Evolutionary conservation across 2,797 vertebrate species (phyloP).

Genomic region (Myripristis jacobus): DNA sequence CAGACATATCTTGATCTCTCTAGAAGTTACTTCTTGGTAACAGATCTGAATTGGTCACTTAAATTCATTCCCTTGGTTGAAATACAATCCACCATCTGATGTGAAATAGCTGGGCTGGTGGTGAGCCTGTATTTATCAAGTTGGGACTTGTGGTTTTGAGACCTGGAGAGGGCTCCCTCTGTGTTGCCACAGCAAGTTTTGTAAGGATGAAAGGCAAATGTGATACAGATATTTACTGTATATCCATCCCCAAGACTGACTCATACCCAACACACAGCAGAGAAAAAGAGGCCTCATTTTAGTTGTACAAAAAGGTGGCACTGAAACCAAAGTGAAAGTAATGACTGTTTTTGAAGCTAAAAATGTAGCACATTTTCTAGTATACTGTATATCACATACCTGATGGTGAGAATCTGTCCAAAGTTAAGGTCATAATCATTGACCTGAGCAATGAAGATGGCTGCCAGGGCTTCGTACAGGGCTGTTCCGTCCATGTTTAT

Average conservation of each 20-base stretch:
- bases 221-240: conserved; percentile 2
- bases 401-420: conserved; percentile 89
- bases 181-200: conserved; percentile 4
- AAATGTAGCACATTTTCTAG: background rate
- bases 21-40: background rate
- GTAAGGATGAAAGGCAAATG: conserved; percentile 21
- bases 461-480: conserved; percentile 88
- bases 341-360: background rate
- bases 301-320: background rate
- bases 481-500: conserved; percentile 92
- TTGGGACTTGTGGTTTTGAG: conserved; percentile 21
- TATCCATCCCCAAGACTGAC: background rate
- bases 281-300: fast-evolving
- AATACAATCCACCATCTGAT: conserved; percentile 17
- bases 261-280: background rate
- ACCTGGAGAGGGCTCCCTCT: conserved; percentile 10
- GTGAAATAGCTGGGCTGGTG: conserved; percentile 13
- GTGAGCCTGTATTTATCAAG: conserved; percentile 7
- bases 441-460: conserved; percentile 91
- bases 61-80: conserved; percentile 23
- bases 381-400: conserved; percentile 65
- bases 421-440: conserved; percentile 85
- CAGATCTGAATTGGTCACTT: conserved; percentile 2
- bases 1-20: conserved; percentile 5
- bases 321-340: background rate